Evolutionary conservation across 64 coral and sea anemone genomes (phyloP).

Genomic region (Actinia equina): DNA sequence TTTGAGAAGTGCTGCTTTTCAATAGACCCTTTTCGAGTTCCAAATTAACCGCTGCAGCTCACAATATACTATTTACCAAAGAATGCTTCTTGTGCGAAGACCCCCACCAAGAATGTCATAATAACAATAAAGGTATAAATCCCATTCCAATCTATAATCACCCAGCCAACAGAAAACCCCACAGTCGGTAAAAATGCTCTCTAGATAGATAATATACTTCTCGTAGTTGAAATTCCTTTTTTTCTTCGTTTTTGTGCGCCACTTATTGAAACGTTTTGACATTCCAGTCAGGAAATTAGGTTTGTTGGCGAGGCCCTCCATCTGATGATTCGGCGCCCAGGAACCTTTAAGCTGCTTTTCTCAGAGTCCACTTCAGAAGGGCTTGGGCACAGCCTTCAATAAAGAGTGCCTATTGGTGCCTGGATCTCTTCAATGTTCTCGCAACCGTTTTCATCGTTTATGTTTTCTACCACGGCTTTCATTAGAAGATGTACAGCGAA

Average conservation of each 20-base stretch:
- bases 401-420: not conserved
- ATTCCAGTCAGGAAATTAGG: constrained; percentile 70
- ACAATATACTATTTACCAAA: constrained; percentile 49
- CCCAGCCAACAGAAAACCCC: constrained; percentile 85
- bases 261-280: constrained; percentile 87
- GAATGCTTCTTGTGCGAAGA: constrained; percentile 91
- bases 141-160: constrained; percentile 85
- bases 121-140: constrained; percentile 85
- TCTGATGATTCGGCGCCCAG: constrained; percentile 1
- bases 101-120: constrained; percentile 74
- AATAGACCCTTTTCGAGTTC: too few relatives aligned
- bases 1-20: too few relatives aligned
- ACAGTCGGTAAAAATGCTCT: constrained; percentile 86
- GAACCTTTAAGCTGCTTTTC: constrained; percentile 25
- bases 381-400: not conserved
- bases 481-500: not conserved
- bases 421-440: not conserved
- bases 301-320: not conserved
- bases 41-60: not conserved
- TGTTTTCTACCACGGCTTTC: not conserved
- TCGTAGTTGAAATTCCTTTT: constrained; percentile 90
- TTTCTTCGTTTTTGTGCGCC: constrained; percentile 95
- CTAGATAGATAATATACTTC: constrained; percentile 88
- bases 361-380: not conserved
- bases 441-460: not conserved